Evolutionary conservation across 1,140 invertebrate species (phyloP).

Genomic region (Dryas iulia): DNA sequence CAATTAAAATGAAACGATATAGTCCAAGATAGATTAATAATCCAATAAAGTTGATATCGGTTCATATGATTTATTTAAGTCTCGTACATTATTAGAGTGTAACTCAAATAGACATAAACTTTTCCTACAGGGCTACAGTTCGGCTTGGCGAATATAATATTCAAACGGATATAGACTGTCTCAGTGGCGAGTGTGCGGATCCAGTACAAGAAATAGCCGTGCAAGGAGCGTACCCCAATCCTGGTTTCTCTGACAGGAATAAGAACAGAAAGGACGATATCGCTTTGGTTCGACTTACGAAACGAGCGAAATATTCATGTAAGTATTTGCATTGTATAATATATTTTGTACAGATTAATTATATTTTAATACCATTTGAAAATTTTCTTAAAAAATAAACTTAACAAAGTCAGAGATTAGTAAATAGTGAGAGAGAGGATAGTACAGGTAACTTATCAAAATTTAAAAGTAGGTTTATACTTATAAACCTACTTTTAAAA

Average conservation of each 20-base stretch:
- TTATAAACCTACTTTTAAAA: background rate
- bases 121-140: conserved; percentile 43
- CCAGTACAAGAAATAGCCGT: conserved; percentile 63
- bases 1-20: no score
- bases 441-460: no score
- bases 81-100: no score
- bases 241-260: conserved; percentile 74
- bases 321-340: conserved; percentile 15
- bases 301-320: conserved; percentile 56
- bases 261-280: conserved; percentile 82
- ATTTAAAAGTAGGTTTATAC: background rate
- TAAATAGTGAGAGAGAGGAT: no score
- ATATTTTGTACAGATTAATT: background rate
- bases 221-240: conserved; percentile 66
- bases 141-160: conserved; percentile 73
- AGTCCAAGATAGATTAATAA: no score
- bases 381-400: background rate
- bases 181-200: conserved; percentile 58
- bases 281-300: conserved; percentile 78
- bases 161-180: conserved; percentile 70
- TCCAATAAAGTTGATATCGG: no score
- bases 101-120: background rate
- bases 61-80: no score
- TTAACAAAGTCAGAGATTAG: background rate
- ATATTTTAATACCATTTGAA: background rate